These are phyloP conservation scores for Trogon surrucura DNA, from an alignment of 2,113 vertebrate genomes.

Conservation along the genomic window DNA sequence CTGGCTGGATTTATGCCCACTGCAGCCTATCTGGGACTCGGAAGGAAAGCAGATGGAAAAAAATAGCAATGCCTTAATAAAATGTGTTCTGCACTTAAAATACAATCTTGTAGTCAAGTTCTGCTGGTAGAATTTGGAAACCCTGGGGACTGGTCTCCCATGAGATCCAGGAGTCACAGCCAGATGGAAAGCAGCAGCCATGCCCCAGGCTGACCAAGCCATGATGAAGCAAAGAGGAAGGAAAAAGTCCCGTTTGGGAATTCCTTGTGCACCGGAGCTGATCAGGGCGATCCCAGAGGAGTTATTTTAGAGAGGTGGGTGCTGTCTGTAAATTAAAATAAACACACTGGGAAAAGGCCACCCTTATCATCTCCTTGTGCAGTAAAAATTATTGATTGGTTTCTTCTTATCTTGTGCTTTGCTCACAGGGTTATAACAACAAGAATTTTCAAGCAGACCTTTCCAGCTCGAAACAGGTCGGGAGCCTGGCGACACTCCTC, in stretches of 20 bases:
- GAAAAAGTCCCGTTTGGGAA: not conserved
- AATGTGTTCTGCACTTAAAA: not conserved
- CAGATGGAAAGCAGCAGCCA: not conserved
- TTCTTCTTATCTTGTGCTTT: conserved; percentile 47
- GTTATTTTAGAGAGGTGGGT: not conserved
- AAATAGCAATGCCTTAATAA: not conserved
- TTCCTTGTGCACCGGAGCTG: rapidly evolving
- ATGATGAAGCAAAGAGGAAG: not conserved
- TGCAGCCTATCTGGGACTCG: not conserved
- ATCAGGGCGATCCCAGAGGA: not conserved
- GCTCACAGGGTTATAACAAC: not conserved
- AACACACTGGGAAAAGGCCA: not conserved
- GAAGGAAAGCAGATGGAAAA: not conserved
- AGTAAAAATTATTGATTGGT: not conserved
- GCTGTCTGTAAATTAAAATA: not conserved
- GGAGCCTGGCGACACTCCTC: not conserved
- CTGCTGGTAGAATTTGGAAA: not conserved
- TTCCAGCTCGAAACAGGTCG: not conserved
- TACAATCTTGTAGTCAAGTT: not conserved
- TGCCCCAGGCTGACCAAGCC: not conserved
- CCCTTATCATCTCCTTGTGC: not conserved
- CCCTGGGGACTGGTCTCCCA: not conserved
- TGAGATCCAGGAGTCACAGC: not conserved
- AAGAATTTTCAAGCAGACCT: not conserved
- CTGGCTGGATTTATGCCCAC: not conserved